phyloP scores from a whole-genome alignment of 1,140 invertebrate genomes.

The Trichomalopsis sarcophagae region DNA sequence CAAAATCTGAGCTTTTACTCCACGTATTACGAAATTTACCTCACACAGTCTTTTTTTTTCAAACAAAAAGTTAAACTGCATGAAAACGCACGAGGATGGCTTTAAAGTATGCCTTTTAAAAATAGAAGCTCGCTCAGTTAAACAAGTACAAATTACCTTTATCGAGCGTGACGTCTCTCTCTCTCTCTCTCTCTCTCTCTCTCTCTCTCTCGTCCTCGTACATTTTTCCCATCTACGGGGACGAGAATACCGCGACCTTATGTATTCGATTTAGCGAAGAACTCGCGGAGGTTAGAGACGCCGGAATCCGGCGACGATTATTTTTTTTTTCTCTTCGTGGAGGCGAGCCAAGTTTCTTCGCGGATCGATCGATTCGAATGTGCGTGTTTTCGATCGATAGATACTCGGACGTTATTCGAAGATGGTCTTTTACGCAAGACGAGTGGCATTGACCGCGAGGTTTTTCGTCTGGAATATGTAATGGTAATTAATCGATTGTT shows the following conservation, averaged over 20 bases:
- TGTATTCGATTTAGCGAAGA: constrained; percentile 9
- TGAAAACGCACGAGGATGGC: too few relatives aligned
- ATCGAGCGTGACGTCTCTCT: constrained; percentile 21
- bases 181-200: too few relatives aligned
- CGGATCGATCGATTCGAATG: neutral
- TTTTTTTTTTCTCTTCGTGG: neutral
- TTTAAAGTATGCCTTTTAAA: neutral
- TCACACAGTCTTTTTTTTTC: too few relatives aligned
- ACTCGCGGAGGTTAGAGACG: neutral
- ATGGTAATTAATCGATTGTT: neutral
- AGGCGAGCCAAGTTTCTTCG: neutral
- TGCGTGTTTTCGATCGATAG: neutral
- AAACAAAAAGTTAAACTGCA: too few relatives aligned
- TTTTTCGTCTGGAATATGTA: neutral
- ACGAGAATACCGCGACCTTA: neutral
- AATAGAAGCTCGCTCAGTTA: neutral
- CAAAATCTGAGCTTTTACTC: too few relatives aligned
- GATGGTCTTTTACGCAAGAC: neutral
- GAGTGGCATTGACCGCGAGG: neutral
- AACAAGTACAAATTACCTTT: constrained; percentile 40
- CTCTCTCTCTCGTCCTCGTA: constrained; percentile 1
- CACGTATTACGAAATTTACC: too few relatives aligned
- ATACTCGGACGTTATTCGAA: neutral
- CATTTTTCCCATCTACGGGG: constrained; percentile 36
- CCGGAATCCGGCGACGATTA: neutral